phyloP scores from a whole-genome alignment of 2,888 invertebrate genomes.

The Candidula unifasciata region DNA sequence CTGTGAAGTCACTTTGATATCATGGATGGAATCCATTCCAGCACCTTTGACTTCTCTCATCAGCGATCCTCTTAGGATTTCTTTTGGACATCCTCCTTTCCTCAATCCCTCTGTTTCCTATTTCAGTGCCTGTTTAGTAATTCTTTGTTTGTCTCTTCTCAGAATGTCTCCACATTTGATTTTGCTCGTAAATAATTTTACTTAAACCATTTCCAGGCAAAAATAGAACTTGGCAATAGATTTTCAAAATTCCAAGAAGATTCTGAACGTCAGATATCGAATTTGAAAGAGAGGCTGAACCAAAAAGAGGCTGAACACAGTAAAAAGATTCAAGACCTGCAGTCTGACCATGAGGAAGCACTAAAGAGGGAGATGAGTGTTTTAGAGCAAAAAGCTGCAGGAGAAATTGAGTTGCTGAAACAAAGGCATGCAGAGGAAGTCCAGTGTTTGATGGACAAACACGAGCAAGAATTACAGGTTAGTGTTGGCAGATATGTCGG shows the following conservation, averaged over 20 bases:
- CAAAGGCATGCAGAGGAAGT: constrained; percentile 63
- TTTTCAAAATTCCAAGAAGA: constrained; percentile 59
- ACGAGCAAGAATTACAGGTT: constrained; percentile 77
- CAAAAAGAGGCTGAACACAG: constrained; percentile 74
- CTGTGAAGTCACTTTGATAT: no score
- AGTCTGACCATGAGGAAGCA: constrained; percentile 48
- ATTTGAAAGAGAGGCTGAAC: constrained; percentile 79
- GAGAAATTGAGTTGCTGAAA: constrained; percentile 61
- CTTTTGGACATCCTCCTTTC: no score
- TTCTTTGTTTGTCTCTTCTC: no score
- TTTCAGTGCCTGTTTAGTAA: no score
- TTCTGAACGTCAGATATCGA: constrained; percentile 73
- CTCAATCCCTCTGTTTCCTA: no score
- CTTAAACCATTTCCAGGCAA: constrained; percentile 57
- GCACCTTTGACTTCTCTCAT: no score
- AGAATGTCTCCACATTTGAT: no score
- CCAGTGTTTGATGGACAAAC: constrained; percentile 83
- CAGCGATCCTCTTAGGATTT: no score
- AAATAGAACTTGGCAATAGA: constrained; percentile 60
- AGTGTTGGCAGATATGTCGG: constrained; percentile 57
- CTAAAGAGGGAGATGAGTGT: constrained; percentile 53
- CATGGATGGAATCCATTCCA: no score
- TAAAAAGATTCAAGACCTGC: constrained; percentile 74
- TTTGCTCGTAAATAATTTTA: no score
- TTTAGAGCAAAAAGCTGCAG: constrained; percentile 23